Base-by-base conservation (phyloP, 2,888 invertebrate genomes). In the Ceriagrion tenellum region DNA sequence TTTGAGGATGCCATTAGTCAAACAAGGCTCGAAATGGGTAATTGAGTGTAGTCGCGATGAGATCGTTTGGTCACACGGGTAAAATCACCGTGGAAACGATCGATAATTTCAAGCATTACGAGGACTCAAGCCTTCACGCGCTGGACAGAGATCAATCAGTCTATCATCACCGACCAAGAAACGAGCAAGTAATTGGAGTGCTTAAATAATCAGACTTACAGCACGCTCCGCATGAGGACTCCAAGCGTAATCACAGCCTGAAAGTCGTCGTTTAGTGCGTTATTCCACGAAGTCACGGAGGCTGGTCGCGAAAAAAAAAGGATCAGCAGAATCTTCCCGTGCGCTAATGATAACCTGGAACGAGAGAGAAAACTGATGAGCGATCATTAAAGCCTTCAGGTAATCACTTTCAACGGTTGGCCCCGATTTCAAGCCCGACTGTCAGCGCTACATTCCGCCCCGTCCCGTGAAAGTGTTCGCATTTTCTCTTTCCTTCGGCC, bases 291-390 rank as follows among this genome's bases (percentile, higher is more conserved):
- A n/a, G 26, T 12, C 26, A n/a, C n/a, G 69, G 20, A 35, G 81
- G 13, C 35, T 81, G 30, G 30, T 18, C 81, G 30, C 81, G 16
- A 16, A 35, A 81, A 81, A 18, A 18, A 13, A 35, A 47, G 47
- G 8, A 47, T 47, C 47, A 47, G 47, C 81, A 18, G 81, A 13
- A 13, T 26, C 16, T 81, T 81, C 18, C 81, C 30, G 35, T 26
- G 81, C 30, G 35, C 81, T 81, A 81, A 81, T 81, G 81, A 81
- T 81, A 30, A 35, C 81, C 81, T 81, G 81, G 35, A 81, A 81
- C 81, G 81, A 81, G 35, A 35, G 81, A 81, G 81, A 81, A 81
- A 81, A 81, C 30, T 81, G 81, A 81, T 81, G 81, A 81, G 81
- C 16, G 81, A 81, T 81, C 81, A 81, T 81, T 81, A 81, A 30